Percentiles rank a stretch among this genome's conserved stretches.
Conservation (phyloP, 2,797 vertebrate genomes). For the Trachurus trachurus region DNA sequence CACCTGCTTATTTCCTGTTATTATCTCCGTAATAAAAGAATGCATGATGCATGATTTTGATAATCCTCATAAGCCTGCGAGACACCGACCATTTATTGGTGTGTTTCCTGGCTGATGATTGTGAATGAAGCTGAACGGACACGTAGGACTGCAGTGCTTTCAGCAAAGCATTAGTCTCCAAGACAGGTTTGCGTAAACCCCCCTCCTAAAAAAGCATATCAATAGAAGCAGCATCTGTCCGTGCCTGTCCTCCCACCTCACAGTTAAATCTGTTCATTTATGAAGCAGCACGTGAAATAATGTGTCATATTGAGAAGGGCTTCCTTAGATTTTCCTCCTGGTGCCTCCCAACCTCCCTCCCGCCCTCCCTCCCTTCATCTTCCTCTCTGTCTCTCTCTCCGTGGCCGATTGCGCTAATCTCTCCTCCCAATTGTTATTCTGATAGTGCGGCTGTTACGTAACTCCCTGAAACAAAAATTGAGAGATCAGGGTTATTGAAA, state of each 20-base stretch:
- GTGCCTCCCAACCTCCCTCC: slow-evolving; percentile 36
- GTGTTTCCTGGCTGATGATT: slow-evolving; percentile 42
- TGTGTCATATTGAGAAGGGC: slow-evolving; percentile 76
- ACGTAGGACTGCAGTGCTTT: slow-evolving; percentile 63
- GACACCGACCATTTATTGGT: slow-evolving; percentile 47
- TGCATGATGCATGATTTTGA: slow-evolving; percentile 33
- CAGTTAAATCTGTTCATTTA: slow-evolving; percentile 44
- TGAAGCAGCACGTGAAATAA: slow-evolving; percentile 63
- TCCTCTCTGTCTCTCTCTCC: slow-evolving; percentile 63
- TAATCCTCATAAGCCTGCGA: slow-evolving; percentile 33
- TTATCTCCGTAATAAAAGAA: slow-evolving; percentile 33
- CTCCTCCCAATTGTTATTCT: slow-evolving; percentile 83
- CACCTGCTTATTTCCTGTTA: slow-evolving; percentile 27
- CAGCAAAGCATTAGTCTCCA: slow-evolving; percentile 32
- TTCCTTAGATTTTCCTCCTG: slow-evolving; percentile 67
- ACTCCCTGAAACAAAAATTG: slow-evolving; percentile 73
- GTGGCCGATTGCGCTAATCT: slow-evolving; percentile 75
- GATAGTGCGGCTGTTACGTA: slow-evolving; percentile 79
- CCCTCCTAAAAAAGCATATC: slow-evolving; percentile 19
- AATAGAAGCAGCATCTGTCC: slow-evolving; percentile 31
- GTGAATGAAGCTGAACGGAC: slow-evolving; percentile 59
- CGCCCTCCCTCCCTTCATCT: slow-evolving; percentile 5
- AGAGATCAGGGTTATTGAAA: slow-evolving; percentile 76
- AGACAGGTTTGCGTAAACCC: slow-evolving; percentile 44
- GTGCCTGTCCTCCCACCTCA: slow-evolving; percentile 46